Evolutionary conservation across 2,888 invertebrate species (phyloP).

Genomic region (Aspidiotus destructor): DNA sequence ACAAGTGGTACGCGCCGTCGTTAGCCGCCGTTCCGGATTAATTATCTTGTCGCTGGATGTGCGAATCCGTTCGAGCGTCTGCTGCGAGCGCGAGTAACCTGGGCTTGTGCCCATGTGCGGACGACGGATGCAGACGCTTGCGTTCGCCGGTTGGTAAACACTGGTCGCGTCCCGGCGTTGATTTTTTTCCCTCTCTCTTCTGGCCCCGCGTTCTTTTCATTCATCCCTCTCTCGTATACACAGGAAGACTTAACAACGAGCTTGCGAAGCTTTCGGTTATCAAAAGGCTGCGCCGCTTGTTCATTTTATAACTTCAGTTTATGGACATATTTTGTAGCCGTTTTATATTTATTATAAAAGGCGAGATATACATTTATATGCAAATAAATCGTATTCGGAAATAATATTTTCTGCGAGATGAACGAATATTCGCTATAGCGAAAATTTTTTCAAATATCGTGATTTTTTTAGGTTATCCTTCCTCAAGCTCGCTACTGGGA

Average conservation of each 20-base stretch:
- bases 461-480: too few species aligned
- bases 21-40: not conserved
- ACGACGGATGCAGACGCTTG: not conserved
- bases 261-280: conserved; percentile 20
- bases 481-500: too few species aligned
- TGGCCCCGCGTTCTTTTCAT: conserved; percentile 9
- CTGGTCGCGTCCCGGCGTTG: conserved; percentile 15
- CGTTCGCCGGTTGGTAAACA: conserved; percentile 15
- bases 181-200: conserved; percentile 18
- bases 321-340: conserved; percentile 32
- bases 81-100: too few species aligned
- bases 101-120: not conserved
- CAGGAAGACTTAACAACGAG: conserved; percentile 27
- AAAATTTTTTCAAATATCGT: too few species aligned
- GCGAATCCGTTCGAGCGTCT: too few species aligned
- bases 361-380: conserved; percentile 31
- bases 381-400: conserved; percentile 30
- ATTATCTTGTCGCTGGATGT: not conserved
- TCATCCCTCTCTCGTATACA: not conserved
- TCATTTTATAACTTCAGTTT: conserved; percentile 30
- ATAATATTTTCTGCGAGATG: conserved; percentile 26
- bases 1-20: conserved; percentile 7
- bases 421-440: not conserved
- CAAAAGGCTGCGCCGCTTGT: conserved; percentile 23
- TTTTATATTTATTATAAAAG: conserved; percentile 30